These are phyloP conservation scores for Miichthys miiuy DNA, from an alignment of 2,797 vertebrate species.

Conservation along the genomic window DNA sequence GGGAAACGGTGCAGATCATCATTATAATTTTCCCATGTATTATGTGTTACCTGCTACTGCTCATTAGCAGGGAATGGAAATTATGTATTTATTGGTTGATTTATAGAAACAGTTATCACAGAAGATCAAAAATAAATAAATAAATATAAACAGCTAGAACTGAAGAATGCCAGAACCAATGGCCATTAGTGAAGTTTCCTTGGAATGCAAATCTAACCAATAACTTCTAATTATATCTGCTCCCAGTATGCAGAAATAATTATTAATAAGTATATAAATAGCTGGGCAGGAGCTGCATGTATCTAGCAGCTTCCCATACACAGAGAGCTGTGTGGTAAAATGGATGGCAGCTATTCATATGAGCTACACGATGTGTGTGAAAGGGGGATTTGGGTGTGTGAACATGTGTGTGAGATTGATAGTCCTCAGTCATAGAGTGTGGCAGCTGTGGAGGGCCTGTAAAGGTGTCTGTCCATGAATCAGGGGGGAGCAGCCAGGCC, in stretches of 20 bases:
- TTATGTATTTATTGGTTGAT: constrained; percentile 2
- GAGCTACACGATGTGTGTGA: not conserved
- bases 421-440: constrained; percentile 72
- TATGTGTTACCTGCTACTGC: not conserved
- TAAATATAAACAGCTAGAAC: constrained; percentile 9
- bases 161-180: not conserved
- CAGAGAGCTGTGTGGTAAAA: not conserved
- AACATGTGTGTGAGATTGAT: constrained; percentile 45
- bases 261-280: not conserved
- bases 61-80: constrained; percentile 1
- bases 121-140: constrained; percentile 1
- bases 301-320: not conserved
- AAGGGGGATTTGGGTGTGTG: constrained; percentile 1
- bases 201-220: not conserved
- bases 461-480: constrained; percentile 78
- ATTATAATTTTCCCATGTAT: not conserved
- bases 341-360: constrained; percentile 14
- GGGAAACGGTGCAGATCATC: not conserved
- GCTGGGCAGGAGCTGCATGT: not conserved
- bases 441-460: constrained; percentile 71
- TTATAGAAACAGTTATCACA: constrained; percentile 5
- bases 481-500: constrained; percentile 75
- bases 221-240: not conserved
- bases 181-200: not conserved
- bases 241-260: not conserved